Conservation (phyloP, 2,888 invertebrate genomes). For the Erebia ligea region DNA sequence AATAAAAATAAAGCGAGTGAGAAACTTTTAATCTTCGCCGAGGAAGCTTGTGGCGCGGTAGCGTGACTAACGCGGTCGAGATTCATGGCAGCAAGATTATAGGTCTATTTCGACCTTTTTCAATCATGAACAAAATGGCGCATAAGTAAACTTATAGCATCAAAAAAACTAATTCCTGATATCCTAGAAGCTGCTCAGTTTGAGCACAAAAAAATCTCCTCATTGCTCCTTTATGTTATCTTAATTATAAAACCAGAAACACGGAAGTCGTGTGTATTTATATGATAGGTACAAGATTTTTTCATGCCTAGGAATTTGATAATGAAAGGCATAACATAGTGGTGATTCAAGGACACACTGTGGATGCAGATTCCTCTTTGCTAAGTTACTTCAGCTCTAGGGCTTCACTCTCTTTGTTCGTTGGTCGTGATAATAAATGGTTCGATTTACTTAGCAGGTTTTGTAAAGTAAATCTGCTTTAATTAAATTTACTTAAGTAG, state of each 20-base stretch:
- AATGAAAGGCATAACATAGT: not conserved
- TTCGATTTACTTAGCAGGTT: conserved; percentile 3
- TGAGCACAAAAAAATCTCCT: not conserved
- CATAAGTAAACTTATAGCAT: not conserved
- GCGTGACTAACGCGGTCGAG: conserved; percentile 71
- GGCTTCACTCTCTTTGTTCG: conserved; percentile 7
- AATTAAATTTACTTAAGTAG: not conserved
- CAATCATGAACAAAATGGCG: not conserved
- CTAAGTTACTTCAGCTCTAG: not conserved
- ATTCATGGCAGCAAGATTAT: conserved; percentile 57
- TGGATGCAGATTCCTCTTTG: not conserved
- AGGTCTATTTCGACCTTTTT: conserved; percentile 28
- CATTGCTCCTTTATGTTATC: not conserved
- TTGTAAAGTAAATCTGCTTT: conserved; percentile 5
- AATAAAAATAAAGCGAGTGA: conserved; percentile 26
- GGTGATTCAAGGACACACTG: not conserved
- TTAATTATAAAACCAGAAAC: not conserved
- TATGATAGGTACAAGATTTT: not conserved
- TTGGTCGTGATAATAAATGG: not conserved
- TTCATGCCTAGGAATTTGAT: not conserved
- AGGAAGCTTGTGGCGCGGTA: conserved; percentile 41
- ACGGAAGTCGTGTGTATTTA: not conserved
- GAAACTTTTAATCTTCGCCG: conserved; percentile 12
- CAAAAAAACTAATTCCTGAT: not conserved
- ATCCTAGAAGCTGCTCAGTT: not conserved